These are phyloP conservation scores for Cacoxenus indagator DNA, from an alignment of 2,888 invertebrate genomes.

Conservation along the genomic window DNA sequence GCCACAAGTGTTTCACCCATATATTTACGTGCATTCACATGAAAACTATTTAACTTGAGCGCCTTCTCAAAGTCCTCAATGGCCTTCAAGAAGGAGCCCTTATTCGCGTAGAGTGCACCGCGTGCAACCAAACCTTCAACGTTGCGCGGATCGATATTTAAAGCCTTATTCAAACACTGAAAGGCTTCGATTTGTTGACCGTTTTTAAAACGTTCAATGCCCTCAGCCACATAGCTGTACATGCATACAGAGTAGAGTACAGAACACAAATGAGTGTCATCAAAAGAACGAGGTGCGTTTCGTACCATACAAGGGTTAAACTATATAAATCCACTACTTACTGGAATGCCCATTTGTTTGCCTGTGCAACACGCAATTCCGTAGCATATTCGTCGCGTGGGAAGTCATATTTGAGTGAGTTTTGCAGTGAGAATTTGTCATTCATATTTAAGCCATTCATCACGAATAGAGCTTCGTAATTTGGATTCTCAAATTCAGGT, in stretches of 20 bases:
- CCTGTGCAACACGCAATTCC: constrained; percentile 89
- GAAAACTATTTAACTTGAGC: constrained; percentile 87
- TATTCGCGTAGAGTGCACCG: constrained; percentile 93
- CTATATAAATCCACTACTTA: constrained; percentile 43
- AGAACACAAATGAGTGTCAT: neutral
- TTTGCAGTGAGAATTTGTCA: constrained; percentile 64
- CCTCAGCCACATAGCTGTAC: constrained; percentile 88
- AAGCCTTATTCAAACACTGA: constrained; percentile 92
- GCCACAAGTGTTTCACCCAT: constrained; percentile 94
- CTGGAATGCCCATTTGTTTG: constrained; percentile 93
- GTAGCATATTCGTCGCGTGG: constrained; percentile 85
- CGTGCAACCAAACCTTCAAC: constrained; percentile 93
- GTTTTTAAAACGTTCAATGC: constrained; percentile 94
- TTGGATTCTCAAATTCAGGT: constrained; percentile 90
- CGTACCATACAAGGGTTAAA: too few species aligned
- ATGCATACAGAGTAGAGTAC: too few species aligned
- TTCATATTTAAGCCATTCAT: constrained; percentile 73
- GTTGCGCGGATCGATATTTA: constrained; percentile 91
- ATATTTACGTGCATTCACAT: constrained; percentile 94
- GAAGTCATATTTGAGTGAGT: constrained; percentile 77
- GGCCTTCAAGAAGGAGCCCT: constrained; percentile 92
- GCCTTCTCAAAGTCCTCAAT: constrained; percentile 96
- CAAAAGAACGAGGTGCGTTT: neutral
- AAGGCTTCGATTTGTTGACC: constrained; percentile 95
- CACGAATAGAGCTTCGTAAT: constrained; percentile 85